Conservation (phyloP, 2,888 invertebrate genomes). For the Trimorus sp. region DNA sequence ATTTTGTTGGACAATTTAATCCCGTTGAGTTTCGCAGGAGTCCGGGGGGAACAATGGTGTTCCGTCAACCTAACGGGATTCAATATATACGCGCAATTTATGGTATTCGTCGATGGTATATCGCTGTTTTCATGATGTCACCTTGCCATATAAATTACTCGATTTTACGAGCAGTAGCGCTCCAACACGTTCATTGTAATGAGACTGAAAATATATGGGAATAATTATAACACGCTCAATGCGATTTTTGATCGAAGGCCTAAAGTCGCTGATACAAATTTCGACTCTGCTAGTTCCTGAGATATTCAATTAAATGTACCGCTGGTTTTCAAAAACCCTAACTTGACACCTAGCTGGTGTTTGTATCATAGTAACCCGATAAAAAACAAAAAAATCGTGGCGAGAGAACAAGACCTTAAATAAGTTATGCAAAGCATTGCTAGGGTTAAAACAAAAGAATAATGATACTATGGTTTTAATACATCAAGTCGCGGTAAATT, state of each 20-base stretch:
- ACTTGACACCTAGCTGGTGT: too few relatives aligned
- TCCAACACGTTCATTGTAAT: constrained; percentile 55
- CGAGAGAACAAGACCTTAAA: neutral
- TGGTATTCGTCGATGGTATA: constrained; percentile 57
- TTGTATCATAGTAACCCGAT: too few relatives aligned
- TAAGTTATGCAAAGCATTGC: constrained; percentile 4
- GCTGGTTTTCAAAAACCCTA: too few relatives aligned
- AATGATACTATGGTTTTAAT: constrained; percentile 30
- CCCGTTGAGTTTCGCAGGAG: constrained; percentile 35
- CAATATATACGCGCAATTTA: constrained; percentile 57
- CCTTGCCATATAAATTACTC: constrained; percentile 62
- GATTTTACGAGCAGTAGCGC: constrained; percentile 59
- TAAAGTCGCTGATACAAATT: neutral
- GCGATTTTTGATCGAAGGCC: constrained; percentile 36
- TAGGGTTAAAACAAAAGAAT: constrained; percentile 28
- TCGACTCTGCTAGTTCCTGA: neutral
- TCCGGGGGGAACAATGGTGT: constrained; percentile 44
- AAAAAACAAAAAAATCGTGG: too few relatives aligned
- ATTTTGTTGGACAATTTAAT: too few relatives aligned
- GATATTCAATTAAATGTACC: too few relatives aligned
- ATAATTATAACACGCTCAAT: constrained; percentile 51
- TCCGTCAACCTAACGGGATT: constrained; percentile 56
- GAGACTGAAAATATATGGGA: constrained; percentile 58
- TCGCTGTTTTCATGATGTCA: constrained; percentile 58
- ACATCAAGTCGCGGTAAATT: constrained; percentile 34